These are phyloP conservation scores for Rhegmatorhina hoffmannsi DNA, from an alignment of 2,113 vertebrate genomes.

Conservation along the genomic window DNA sequence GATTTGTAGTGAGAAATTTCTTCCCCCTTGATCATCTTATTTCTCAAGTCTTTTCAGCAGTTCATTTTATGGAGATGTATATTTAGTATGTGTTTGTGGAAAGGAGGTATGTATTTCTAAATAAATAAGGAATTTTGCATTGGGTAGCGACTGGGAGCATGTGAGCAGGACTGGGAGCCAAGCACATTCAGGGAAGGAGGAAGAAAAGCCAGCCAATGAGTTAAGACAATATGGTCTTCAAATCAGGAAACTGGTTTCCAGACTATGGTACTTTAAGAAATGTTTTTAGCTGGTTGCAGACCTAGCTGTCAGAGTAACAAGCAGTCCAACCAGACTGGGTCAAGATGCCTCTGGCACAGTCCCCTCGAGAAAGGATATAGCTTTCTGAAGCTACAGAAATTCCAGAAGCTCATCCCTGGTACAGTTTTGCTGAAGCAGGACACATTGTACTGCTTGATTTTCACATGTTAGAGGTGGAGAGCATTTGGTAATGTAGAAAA, in stretches of 20 bases:
- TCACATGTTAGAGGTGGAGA: slow-evolving; percentile 38
- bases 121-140: neutral
- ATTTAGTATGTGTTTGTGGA: neutral
- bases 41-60: slow-evolving; percentile 10
- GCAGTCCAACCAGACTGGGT: neutral
- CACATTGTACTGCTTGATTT: slow-evolving; percentile 30
- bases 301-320: neutral
- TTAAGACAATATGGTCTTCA: neutral
- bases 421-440: fast-evolving
- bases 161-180: neutral
- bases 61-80: neutral
- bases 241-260: neutral
- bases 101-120: neutral
- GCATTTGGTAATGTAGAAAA: slow-evolving; percentile 7
- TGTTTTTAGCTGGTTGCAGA: neutral
- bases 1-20: slow-evolving; percentile 15
- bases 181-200: neutral
- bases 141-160: neutral
- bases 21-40: neutral
- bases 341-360: neutral
- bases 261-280: neutral
- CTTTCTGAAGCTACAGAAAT: slow-evolving; percentile 47
- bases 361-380: neutral
- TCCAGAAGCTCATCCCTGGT: neutral
- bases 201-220: neutral